Evolutionary conservation across 2,888 invertebrate genomes (phyloP).

Genomic region (Pachycephus smyrnensis): DNA sequence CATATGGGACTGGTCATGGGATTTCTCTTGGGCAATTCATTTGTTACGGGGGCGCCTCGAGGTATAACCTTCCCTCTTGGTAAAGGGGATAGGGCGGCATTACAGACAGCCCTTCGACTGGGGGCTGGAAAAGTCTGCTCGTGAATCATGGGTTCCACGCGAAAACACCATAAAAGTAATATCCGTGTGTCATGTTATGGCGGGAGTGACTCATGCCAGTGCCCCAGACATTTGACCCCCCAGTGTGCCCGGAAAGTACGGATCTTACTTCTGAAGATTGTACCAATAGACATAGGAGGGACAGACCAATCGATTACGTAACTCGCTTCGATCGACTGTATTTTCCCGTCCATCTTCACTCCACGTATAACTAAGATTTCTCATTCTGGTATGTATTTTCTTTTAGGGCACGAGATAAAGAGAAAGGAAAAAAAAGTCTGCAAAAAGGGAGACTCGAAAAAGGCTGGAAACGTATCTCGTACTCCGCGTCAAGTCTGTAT

Average conservation of each 20-base stretch:
- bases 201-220: slow-evolving; percentile 43
- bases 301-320: not conserved
- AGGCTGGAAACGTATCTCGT: not conserved
- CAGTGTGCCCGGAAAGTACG: slow-evolving; percentile 10
- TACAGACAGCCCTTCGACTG: not conserved
- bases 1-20: slow-evolving; percentile 7
- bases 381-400: no score
- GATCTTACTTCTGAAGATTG: slow-evolving; percentile 32
- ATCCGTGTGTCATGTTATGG: slow-evolving; percentile 40
- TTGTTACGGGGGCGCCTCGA: not conserved
- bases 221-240: slow-evolving; percentile 8
- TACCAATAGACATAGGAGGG: slow-evolving; percentile 19
- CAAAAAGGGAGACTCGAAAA: not conserved
- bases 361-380: no score
- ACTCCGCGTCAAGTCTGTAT: not conserved
- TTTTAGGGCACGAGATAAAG: no score
- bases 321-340: not conserved
- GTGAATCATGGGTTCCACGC: slow-evolving; percentile 55
- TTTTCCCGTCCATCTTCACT: not conserved
- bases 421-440: not conserved
- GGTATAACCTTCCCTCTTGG: not conserved
- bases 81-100: not conserved
- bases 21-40: not conserved
- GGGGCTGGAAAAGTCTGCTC: slow-evolving; percentile 3
- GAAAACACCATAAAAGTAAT: slow-evolving; percentile 55